A percentile compares a stretch with the other conserved stretches of the same genome.
Evolutionary conservation across 2,888 invertebrate genomes (phyloP).

Genomic region (Drosophila sordidula): DNA sequence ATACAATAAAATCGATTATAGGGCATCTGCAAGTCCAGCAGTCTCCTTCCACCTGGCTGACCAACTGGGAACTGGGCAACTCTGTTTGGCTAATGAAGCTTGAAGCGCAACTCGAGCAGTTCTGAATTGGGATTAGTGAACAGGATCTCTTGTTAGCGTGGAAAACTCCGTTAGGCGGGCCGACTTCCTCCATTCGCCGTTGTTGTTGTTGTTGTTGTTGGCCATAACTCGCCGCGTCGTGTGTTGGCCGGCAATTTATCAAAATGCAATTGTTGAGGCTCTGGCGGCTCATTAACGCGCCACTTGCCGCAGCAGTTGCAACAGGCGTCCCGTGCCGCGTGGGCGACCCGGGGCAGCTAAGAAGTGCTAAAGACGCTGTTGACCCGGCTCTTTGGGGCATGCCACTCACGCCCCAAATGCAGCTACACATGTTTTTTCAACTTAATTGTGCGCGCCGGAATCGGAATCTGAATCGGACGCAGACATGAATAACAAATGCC

Average conservation of each 20-base stretch:
- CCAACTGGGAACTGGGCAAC: slow-evolving; percentile 29
- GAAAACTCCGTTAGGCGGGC: slow-evolving; percentile 58
- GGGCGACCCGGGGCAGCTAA: slow-evolving; percentile 35
- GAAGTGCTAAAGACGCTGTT: slow-evolving; percentile 40
- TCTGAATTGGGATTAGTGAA: slow-evolving; percentile 47
- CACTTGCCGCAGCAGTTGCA: slow-evolving; percentile 36
- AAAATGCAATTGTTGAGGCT: slow-evolving; percentile 51
- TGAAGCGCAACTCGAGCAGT: slow-evolving; percentile 50
- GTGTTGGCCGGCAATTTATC: slow-evolving; percentile 63
- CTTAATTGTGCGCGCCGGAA: slow-evolving; percentile 57
- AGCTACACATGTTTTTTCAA: slow-evolving; percentile 64
- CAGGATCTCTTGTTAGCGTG: slow-evolving; percentile 67
- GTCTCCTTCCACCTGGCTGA: slow-evolving; percentile 11
- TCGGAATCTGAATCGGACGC: slow-evolving; percentile 16
- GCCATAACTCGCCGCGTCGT: slow-evolving; percentile 5
- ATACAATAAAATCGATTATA: background rate
- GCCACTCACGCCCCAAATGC: slow-evolving; percentile 49
- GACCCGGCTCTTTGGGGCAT: slow-evolving; percentile 53
- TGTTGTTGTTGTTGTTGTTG: background rate
- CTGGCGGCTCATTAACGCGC: slow-evolving; percentile 68
- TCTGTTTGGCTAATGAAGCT: slow-evolving; percentile 71
- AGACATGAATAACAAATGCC: slow-evolving; percentile 57
- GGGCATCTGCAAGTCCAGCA: background rate
- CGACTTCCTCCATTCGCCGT: slow-evolving; percentile 13
- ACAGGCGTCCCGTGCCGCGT: slow-evolving; percentile 19